Evolutionary conservation across 37 sponge, comb jelly and placozoan species (phyloP).

Genomic region (Halisarca cf. caerulea): DNA sequence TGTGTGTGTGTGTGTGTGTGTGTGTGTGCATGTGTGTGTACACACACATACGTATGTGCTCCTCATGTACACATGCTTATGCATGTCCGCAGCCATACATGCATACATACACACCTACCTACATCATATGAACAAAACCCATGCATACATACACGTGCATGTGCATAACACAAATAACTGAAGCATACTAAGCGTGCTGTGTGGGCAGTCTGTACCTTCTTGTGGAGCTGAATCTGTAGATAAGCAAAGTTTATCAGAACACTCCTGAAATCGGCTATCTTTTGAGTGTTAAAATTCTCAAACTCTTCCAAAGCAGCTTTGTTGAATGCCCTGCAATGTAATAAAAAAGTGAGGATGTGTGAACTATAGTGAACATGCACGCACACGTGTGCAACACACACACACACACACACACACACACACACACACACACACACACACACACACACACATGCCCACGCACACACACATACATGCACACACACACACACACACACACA

Average conservation of each 20-base stretch:
- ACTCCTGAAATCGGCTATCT: slow-evolving; percentile 76
- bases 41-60: slow-evolving; percentile 38
- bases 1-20: slow-evolving; percentile 67
- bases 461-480: no score
- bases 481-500: no score
- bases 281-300: slow-evolving; percentile 70
- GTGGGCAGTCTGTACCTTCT: slow-evolving; percentile 48
- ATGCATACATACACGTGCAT: not conserved
- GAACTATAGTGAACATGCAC: not conserved
- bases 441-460: no score
- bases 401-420: not conserved
- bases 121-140: not conserved
- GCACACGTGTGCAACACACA: no score
- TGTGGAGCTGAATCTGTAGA: slow-evolving; percentile 71
- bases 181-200: not conserved
- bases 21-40: slow-evolving; percentile 61
- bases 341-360: not conserved
- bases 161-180: no score
- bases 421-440: no score
- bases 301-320: slow-evolving; percentile 61
- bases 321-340: slow-evolving; percentile 48
- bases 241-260: slow-evolving; percentile 69
- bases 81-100: no score
- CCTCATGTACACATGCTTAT: not conserved
- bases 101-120: not conserved